phyloP scores from a whole-genome alignment of 2,888 invertebrate species.

The Bibio marci region DNA sequence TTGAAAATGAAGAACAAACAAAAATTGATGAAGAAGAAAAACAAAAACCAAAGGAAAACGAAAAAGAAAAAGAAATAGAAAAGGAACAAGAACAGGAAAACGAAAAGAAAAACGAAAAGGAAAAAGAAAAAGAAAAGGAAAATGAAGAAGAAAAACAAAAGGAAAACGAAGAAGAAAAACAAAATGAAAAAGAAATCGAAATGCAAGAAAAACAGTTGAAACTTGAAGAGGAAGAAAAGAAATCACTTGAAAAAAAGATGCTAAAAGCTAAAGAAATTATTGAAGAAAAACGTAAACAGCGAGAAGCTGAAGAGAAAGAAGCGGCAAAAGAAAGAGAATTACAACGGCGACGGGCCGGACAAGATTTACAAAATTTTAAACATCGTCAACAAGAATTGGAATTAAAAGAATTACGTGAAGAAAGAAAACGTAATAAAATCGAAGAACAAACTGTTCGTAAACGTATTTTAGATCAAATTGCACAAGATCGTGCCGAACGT shows the following conservation, averaged over 20 bases:
- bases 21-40: too few relatives aligned
- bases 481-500: slow-evolving; percentile 62
- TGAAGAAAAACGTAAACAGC: slow-evolving; percentile 44
- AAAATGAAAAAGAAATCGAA: not conserved
- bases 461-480: slow-evolving; percentile 66
- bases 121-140: slow-evolving; percentile 32
- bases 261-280: slow-evolving; percentile 48
- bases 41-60: too few relatives aligned
- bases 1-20: too few relatives aligned
- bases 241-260: slow-evolving; percentile 34
- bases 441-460: slow-evolving; percentile 60
- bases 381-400: slow-evolving; percentile 61
- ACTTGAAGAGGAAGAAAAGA: slow-evolving; percentile 11
- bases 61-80: too few relatives aligned
- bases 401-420: slow-evolving; percentile 48
- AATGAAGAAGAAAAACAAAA: slow-evolving; percentile 30
- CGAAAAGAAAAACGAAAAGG: slow-evolving; percentile 1
- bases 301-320: slow-evolving; percentile 42
- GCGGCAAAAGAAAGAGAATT: slow-evolving; percentile 39
- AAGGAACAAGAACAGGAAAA: too few relatives aligned
- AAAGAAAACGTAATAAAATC: slow-evolving; percentile 56
- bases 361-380: slow-evolving; percentile 52
- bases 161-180: slow-evolving; percentile 4
- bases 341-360: slow-evolving; percentile 55
- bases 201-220: not conserved